phyloP scores from a whole-genome alignment of 2,797 vertebrate genomes.

The Cyclura pinguis region DNA sequence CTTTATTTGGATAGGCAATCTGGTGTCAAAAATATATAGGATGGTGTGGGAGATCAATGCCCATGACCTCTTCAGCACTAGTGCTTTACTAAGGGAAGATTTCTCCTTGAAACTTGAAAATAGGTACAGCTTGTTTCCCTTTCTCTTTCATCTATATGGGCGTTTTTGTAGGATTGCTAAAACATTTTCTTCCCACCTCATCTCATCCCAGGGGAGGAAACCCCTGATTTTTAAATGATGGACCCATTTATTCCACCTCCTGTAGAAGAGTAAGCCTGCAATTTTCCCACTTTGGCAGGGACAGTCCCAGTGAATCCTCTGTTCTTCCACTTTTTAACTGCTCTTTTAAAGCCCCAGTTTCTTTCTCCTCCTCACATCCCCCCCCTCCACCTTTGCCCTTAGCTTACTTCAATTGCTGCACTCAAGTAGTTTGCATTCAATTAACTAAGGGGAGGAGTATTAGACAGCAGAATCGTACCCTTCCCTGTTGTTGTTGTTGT shows the following conservation, averaged over 20 bases:
- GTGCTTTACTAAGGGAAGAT: not conserved
- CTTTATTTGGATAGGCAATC: not conserved
- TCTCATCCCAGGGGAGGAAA: not conserved
- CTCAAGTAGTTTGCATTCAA: too few relatives aligned
- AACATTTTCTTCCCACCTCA: not conserved
- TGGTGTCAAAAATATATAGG: not conserved
- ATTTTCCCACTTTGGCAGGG: too few relatives aligned
- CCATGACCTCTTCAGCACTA: not conserved
- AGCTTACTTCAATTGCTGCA: too few relatives aligned
- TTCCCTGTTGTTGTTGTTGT: too few relatives aligned
- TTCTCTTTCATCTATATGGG: not conserved
- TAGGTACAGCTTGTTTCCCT: not conserved
- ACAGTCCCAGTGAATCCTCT: too few relatives aligned
- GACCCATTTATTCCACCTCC: not conserved
- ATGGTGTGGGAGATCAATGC: too few relatives aligned
- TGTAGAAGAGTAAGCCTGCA: not conserved
- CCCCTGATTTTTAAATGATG: not conserved
- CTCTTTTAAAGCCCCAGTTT: too few relatives aligned
- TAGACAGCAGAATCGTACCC: too few relatives aligned
- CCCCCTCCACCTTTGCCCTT: too few relatives aligned
- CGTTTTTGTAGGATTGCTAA: not conserved
- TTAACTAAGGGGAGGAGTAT: too few relatives aligned
- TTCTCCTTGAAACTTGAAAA: not conserved
- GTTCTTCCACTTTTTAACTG: too few relatives aligned
- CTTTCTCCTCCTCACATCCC: too few relatives aligned